A percentile compares a stretch with the other conserved stretches of the same genome.
Conservation (phyloP, 2,797 vertebrate genomes). For the Hemibagrus guttatus region DNA sequence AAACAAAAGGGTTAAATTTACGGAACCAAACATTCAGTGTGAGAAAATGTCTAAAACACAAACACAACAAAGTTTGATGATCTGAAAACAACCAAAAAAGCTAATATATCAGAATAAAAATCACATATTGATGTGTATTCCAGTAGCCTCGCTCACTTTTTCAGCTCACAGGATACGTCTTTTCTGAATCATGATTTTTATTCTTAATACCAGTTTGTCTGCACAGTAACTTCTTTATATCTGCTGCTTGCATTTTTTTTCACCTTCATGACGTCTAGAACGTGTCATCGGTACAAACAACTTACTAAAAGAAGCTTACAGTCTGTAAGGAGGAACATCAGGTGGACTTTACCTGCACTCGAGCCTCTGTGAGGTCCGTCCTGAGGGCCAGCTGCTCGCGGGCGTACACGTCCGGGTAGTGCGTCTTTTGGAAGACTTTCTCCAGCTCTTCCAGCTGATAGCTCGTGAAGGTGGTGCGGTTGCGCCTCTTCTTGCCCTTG, state of each 20-base stretch:
- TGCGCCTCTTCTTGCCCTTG: constrained; percentile 97
- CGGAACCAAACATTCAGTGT: neutral
- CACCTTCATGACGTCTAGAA: neutral
- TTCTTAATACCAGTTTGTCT: neutral
- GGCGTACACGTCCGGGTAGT: constrained; percentile 96
- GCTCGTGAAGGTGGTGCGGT: constrained; percentile 97
- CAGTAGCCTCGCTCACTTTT: neutral
- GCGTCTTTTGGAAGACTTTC: constrained; percentile 99
- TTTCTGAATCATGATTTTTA: neutral
- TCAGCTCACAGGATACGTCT: neutral
- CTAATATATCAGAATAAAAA: neutral
- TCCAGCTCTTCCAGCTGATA: constrained; percentile 98
- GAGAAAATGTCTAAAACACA: neutral
- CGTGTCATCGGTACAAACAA: neutral
- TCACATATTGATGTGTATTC: neutral
- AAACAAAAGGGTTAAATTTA: neutral
- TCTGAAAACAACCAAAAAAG: neutral
- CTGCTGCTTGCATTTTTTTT: neutral
- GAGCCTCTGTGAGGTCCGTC: constrained; percentile 95
- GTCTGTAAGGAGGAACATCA: neutral
- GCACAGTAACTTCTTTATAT: neutral
- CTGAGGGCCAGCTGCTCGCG: constrained; percentile 97
- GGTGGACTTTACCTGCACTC: constrained; percentile 83
- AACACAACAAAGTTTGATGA: too few species aligned
- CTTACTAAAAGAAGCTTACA: too few species aligned